Base-by-base conservation (phyloP, 2,888 invertebrate species). In the Parnassius apollo region DNA sequence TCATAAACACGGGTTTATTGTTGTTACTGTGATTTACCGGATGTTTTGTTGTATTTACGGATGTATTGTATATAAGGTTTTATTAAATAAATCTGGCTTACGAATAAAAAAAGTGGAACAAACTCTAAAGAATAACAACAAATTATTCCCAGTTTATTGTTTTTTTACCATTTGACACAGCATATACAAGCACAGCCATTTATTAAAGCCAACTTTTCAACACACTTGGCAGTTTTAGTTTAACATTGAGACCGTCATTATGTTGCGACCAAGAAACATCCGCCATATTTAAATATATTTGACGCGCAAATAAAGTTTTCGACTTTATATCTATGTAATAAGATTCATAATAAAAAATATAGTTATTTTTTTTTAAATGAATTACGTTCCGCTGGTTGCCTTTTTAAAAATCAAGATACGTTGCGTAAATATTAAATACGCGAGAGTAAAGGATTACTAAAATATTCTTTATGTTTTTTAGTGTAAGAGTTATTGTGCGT, bases 351-450 rank as follows among this genome's bases (percentile, higher is more conserved):
- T 57, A 42, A 11, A 45, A 44, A 10, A 53, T 9, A 45, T 42
- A 4, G 35, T 35, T 4, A 35, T 35, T 35, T 35, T 35, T 25
- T 13, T 42, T 64, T 62, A 59, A 64, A 67, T 64, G 64, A 62
- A 61, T 58, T 65, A 52, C 65, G 68, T 68, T 68, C 65, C 66
- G 62, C 61, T 68, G 61, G 54, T 61, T 62, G 66, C 56, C 60
- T 65, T 59, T 62, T 65, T 66, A 64, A 66, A 66, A 66, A 67
- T 64, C 66, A 65, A 60, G 64, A 57, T 59, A 46, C 53, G 64
- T 67, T 68, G 65, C 68, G 64, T 66, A 67, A 67, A 66, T 42
- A 57, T 9, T 46, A 49, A 49, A 52, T 53, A 57, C 11, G 42
- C 59, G 35, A 50, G 56, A 51, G 50, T 45, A 25, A 13, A 13